These are phyloP conservation scores for Hyperoplus immaculatus DNA, from an alignment of 2,797 vertebrate species.

Conservation along the genomic window DNA sequence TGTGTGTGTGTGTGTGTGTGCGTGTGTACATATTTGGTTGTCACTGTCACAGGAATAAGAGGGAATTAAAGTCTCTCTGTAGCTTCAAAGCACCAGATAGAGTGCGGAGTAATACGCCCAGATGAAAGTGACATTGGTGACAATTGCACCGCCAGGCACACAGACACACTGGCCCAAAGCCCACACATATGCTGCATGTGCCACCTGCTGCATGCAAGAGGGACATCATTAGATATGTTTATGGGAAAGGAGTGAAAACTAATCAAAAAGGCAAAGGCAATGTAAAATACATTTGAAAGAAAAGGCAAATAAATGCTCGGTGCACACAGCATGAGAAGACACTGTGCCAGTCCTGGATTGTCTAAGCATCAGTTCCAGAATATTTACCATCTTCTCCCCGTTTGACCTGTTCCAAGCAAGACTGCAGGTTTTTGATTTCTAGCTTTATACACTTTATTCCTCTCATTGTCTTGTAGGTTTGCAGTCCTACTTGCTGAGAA, in stretches of 20 bases:
- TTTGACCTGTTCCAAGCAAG: slow-evolving; percentile 15
- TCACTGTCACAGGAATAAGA: slow-evolving; percentile 52
- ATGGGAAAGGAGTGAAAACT: slow-evolving; percentile 11
- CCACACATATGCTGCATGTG: slow-evolving; percentile 24
- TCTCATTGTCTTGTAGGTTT: slow-evolving; percentile 23
- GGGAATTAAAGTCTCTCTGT: slow-evolving; percentile 44
- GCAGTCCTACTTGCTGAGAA: slow-evolving; percentile 15
- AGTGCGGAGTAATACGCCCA: slow-evolving; percentile 39
- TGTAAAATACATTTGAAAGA: slow-evolving; percentile 11
- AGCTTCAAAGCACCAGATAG: slow-evolving; percentile 49
- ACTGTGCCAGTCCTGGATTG: slow-evolving; percentile 7
- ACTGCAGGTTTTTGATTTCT: slow-evolving; percentile 16
- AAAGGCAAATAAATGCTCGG: slow-evolving; percentile 15
- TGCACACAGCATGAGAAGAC: slow-evolving; percentile 10
- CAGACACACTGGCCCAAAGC: slow-evolving; percentile 17
- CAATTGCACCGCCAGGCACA: slow-evolving; percentile 45
- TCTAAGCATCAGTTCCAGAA: slow-evolving; percentile 18
- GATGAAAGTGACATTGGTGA: slow-evolving; percentile 65
- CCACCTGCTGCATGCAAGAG: slow-evolving; percentile 22
- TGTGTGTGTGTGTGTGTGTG: not conserved
- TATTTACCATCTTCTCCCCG: slow-evolving; percentile 21
- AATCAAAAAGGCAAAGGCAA: slow-evolving; percentile 26
- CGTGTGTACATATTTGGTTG: slow-evolving; percentile 40
- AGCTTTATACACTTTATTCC: slow-evolving; percentile 51
- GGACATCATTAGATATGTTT: slow-evolving; percentile 1